A percentile compares a stretch with the other conserved stretches of the same genome.
These are phyloP conservation scores for Gymnothorax javanicus DNA, from an alignment of 2,797 vertebrate genomes.

Conservation along the genomic window DNA sequence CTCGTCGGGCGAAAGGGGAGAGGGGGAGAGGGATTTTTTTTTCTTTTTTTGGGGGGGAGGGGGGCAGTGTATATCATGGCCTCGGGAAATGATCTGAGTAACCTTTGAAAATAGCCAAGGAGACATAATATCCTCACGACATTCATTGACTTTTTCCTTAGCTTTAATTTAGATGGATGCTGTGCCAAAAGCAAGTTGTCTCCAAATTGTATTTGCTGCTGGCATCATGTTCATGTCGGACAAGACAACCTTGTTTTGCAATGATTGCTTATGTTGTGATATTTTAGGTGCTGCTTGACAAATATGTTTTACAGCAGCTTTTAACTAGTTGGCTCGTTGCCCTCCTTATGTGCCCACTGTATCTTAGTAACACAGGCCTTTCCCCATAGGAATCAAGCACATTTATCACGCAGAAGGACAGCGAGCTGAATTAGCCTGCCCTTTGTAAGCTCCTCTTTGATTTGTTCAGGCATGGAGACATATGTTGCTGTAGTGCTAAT, in stretches of 20 bases:
- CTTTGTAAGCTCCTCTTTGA: background rate
- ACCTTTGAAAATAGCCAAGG: background rate
- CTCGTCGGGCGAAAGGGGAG: too few species aligned
- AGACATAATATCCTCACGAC: background rate
- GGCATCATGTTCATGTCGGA: background rate
- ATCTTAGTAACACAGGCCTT: background rate
- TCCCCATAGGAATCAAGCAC: background rate
- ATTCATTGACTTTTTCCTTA: background rate
- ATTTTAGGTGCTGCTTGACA: background rate
- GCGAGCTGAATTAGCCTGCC: background rate
- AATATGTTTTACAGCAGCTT: background rate
- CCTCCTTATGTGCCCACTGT: background rate
- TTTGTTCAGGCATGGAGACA: background rate
- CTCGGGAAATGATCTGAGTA: constrained; percentile 14
- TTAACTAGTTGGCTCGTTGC: background rate
- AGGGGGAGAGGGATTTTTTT: constrained; percentile 41
- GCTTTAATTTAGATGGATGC: background rate
- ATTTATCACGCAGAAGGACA: background rate
- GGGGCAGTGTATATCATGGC: constrained; percentile 7
- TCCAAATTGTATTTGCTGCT: background rate
- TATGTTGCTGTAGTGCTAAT: background rate
- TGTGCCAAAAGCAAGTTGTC: background rate
- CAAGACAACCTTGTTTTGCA: background rate
- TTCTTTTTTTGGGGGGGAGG: background rate
- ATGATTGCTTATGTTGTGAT: background rate